Base-by-base conservation (phyloP, 2,797 vertebrate genomes). In the Silurus aristotelis region DNA sequence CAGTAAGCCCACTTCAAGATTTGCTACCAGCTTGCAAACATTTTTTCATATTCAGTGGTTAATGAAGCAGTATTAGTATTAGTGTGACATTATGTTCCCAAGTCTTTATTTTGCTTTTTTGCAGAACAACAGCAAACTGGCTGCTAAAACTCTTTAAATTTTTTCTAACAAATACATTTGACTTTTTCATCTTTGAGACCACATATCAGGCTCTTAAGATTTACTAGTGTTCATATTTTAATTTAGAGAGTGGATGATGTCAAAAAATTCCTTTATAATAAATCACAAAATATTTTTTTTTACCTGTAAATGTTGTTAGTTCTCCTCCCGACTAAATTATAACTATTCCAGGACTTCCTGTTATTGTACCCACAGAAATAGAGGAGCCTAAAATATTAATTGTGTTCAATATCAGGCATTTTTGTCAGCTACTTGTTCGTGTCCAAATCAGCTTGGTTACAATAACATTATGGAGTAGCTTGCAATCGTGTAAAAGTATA, bases 11-110 rank as follows among this genome's bases (percentile, higher is more conserved):
- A 8, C 63, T 68, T 81, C 20, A 15, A 56, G 25, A 81, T 55
- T 56, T 81, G 63, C 64, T 55, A 81, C n/a, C 14, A 82, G 80
- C 52, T 14, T 67, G 52, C 64, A 82, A 82, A 82, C 15, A 70
- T 70, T 38, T 67, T 38, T 82, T 55, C 2, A 82, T 82, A 82
- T 70, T 56, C 80, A 38, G 10, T 58, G 25, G 25, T 70, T 82
- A 68, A 82, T 70, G 66, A 70, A 56, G 80, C 48, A 70, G 27
- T 19, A 68, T 70, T 82, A 67, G 61, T 25, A 25, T n/a, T n/a
- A n/a, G n/a, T n/a, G 31, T 61, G 2, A 43, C 10, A 78, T 78
- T 61, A 61, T 38, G 22, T 78, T 61, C 31, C 56, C 27, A 60
- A 77, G 5, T 1, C 31, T 60, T 78, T 60, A 60, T 38, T 78